Evolutionary conservation across 2,797 vertebrate genomes (phyloP).

Genomic region (Pipistrellus nathusii): DNA sequence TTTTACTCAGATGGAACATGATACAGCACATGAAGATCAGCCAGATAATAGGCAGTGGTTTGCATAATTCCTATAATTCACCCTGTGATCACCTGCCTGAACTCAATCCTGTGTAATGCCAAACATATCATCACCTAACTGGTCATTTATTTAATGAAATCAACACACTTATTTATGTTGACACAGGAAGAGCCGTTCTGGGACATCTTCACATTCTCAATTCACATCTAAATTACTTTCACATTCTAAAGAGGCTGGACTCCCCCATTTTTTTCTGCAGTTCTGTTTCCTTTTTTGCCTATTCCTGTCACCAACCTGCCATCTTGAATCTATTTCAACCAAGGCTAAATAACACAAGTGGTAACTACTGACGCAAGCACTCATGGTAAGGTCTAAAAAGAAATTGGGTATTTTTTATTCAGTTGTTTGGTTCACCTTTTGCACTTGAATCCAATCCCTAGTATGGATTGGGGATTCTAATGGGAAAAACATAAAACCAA

Average conservation of each 20-base stretch:
- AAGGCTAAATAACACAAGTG: constrained; percentile 61
- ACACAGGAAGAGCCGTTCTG: background rate
- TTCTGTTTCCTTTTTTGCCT: constrained; percentile 17
- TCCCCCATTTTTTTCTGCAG: background rate
- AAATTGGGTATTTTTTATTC: constrained; percentile 79
- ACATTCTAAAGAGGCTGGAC: background rate
- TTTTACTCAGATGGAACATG: background rate
- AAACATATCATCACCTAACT: background rate
- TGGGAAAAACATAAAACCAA: constrained; percentile 49
- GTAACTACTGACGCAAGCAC: constrained; percentile 61
- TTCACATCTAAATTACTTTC: constrained; percentile 25
- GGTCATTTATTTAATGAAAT: constrained; percentile 19
- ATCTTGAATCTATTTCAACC: background rate
- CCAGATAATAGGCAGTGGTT: constrained; percentile 8
- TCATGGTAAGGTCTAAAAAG: constrained; percentile 80
- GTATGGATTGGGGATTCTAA: constrained; percentile 71
- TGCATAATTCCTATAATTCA: background rate
- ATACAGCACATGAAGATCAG: background rate
- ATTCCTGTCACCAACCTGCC: background rate
- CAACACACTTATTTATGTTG: background rate
- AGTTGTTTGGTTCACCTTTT: constrained; percentile 84
- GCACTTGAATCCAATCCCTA: constrained; percentile 81
- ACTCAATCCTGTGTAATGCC: background rate
- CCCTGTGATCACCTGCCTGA: background rate
- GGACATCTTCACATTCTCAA: background rate